phyloP scores from a whole-genome alignment of 2,113 vertebrate species.

The Rhinichthys klamathensis region DNA sequence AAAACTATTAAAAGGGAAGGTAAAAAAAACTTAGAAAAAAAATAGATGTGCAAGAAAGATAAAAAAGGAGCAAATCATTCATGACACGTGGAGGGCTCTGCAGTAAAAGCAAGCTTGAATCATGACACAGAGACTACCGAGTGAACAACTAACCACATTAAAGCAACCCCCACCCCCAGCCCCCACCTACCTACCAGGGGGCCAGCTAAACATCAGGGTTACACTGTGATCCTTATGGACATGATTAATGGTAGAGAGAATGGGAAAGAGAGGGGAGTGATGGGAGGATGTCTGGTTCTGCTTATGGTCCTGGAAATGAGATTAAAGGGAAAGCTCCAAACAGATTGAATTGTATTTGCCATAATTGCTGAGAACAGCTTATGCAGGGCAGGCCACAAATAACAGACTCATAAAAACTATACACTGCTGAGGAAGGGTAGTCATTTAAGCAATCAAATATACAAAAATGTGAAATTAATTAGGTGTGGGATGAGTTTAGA shows the following conservation, averaged over 20 bases:
- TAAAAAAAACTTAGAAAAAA: neutral
- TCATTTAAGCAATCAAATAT: constrained; percentile 66
- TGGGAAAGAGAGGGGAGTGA: constrained; percentile 64
- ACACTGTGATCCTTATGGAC: constrained; percentile 66
- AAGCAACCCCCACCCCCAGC: constrained; percentile 16
- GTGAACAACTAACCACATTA: constrained; percentile 62
- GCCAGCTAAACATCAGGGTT: constrained; percentile 67
- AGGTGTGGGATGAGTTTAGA: constrained; percentile 41
- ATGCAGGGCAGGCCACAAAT: constrained; percentile 76
- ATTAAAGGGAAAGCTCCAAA: constrained; percentile 74
- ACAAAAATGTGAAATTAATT: constrained; percentile 67
- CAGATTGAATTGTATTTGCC: constrained; percentile 77
- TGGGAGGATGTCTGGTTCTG: constrained; percentile 74
- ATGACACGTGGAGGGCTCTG: constrained; percentile 59
- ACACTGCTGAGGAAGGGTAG: constrained; percentile 45
- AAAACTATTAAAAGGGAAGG: constrained; percentile 39
- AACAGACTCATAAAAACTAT: constrained; percentile 70
- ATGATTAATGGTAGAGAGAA: constrained; percentile 65
- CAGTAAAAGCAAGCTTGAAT: constrained; percentile 63
- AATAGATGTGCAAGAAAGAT: constrained; percentile 25
- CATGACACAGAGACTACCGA: constrained; percentile 57
- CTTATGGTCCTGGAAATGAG: constrained; percentile 71
- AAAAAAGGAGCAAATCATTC: constrained; percentile 64
- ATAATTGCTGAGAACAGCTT: constrained; percentile 81
- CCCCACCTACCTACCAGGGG: constrained; percentile 44